Evolutionary conservation across 2,888 invertebrate genomes (phyloP), one percentile per base, ranked within the genome.

Genomic region (Orchestes rusci): DNA sequence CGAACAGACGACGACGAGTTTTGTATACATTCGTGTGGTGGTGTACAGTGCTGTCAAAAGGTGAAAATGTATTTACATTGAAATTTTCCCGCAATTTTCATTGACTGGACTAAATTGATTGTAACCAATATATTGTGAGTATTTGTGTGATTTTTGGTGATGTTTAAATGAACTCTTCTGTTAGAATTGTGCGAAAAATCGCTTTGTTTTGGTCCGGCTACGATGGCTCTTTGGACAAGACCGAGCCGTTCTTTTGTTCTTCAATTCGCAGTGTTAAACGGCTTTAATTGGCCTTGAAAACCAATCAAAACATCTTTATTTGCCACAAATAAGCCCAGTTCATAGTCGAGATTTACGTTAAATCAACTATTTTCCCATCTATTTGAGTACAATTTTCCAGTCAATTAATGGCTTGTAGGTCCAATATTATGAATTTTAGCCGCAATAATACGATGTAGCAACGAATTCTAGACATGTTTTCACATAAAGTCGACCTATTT

Each of bases 51-150:
- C 65, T 67, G 67, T 67, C 64, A 67, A 62, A n/a, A 65, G 64
- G 61, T 57, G 59, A 62, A 62, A 56, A 59, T 57, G 55, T 55
- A 60, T 63, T 65, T 62, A 60, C 80, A 78, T 78, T 78, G 76
- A 72, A 82, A 75, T 74, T 81, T 71, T 74, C 76, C 75, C 80
- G 78, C 74, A 80, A 75, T 73, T 75, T 76, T 59, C 68, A 73
- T 65, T 74, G 79, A 74, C 80, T 76, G 71, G 74, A 74, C 72
- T 75, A 79, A 73, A 76, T 76, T 69, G 74, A 75, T 69, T 65
- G 70, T 58, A 73, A 73, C 72, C 79, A 77, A 73, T 76, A 77
- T 74, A 75, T 76, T 74, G 82, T 82, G 72, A 80, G 82, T 79
- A 58, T 44, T 47, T 29, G 27, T 20, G 34, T 17, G 48, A 49